Evolutionary conservation across 2,113 vertebrate species (phyloP), one percentile per base, ranked within the genome.

Genomic region (Pyxicephalus adspersus): DNA sequence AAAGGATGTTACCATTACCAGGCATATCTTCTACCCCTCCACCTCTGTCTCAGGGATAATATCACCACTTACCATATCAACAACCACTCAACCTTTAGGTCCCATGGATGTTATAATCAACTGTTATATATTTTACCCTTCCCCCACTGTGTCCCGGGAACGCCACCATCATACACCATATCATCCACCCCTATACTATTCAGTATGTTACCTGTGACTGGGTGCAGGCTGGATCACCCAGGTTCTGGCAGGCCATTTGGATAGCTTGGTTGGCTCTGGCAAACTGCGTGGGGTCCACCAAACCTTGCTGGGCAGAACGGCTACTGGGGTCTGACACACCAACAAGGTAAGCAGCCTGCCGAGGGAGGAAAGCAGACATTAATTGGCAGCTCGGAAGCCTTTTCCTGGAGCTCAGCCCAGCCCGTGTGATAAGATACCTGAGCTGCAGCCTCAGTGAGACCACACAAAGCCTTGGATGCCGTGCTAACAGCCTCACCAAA

Each of bases 221-320:
- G 0, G 96, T 99, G 85, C 97, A 98, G 66, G 95, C 94, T 4
- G 96, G 95, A 78, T 99, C 97, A 83, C 96, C 94, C 63, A 99
- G 86, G 91, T 98, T 99, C 91, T 98, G 97, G 82, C 97, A 99
- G 83, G 97, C 97, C 97, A 99, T 98, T 88, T 99, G 97, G 86
- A 99, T 99, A 5, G 97, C 95, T 86, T 99, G 97, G 86, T 98
- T 99, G 63, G 97, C 97, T 85, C 96, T 91, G 57, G 97, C 97
- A 83, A 99, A 98, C 90, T 99, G 97, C 31, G 96, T 93, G 2
- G 97, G 97, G 72, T 99, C 97, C 85, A 99, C 97, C 63, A 99
- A 88, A 60, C 97, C 96, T 83, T 97, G 97, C 87, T 98, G 97
- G 83, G 96, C 96, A 0, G 96, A 96, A 65, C 96, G 91, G 85